Evolutionary conservation across 2,797 vertebrate genomes (phyloP), one percentile per base, ranked within the genome.

Genomic region (Rhabdomys pumilio): DNA sequence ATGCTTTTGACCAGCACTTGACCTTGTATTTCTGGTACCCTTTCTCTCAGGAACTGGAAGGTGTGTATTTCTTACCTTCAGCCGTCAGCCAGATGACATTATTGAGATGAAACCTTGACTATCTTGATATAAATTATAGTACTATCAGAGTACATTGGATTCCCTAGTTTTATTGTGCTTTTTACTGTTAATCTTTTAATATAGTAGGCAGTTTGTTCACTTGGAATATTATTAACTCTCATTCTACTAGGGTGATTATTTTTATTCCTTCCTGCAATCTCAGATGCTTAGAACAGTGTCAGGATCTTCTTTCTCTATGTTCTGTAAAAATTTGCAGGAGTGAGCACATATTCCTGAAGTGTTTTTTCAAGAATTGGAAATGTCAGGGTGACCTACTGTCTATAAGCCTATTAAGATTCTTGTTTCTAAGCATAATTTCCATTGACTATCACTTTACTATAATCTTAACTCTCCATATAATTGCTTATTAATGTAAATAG

Each of bases 381-480:
- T 67, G 47, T 38, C 90, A 11, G n/a, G 53, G 41, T 73, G 29
- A 69, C 19, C 38, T n/a, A 57, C 2, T 7, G 9, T 41, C 14
- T 73, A 3, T 41, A 29, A 41, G 26, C 57, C 67, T 72, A 20
- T 29, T 29, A 55, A 41, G 34, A 13, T 41, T 69, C 93, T 69
- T 79, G 26, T 69, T 77, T 87, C 29, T 93, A 73, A 94, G 44
- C 88, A 81, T 89, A 76, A 73, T 22, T 85, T 85, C 19, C 15
- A 59, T n/a, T 91, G 65, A 82, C 61, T 93, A n/a, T 93, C 47
- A 47, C 38, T 85, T 95, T 96, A 96, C 29, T 95, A 79, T 92
- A 59, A 57, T 57, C 24, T 86, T 82, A 83, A 92, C 72, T 90
- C 57, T 91, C 26, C 82, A 93, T n/a, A 81, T 77, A 90, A 77